Evolutionary conservation across 2,113 vertebrate species (phyloP).

Genomic region (Forbesichthys agassizii): DNA sequence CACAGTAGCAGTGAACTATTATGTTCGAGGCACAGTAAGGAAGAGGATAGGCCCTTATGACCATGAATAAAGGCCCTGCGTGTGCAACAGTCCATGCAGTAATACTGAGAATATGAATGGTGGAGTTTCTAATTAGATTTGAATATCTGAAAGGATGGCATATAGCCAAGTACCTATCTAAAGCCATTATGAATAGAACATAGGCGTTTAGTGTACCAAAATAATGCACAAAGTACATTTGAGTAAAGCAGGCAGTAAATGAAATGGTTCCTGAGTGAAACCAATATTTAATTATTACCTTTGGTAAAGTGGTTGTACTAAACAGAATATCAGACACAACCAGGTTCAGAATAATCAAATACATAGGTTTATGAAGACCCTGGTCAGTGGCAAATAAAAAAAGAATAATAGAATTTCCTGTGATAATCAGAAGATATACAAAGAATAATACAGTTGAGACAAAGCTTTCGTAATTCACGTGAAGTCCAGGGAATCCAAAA

Average conservation of each 20-base stretch:
- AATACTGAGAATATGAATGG: conserved; percentile 41
- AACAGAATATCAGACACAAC: conserved; percentile 46
- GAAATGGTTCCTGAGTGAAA: conserved; percentile 36
- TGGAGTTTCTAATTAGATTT: conserved; percentile 45
- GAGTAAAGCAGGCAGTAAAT: conserved; percentile 47
- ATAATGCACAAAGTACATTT: conserved; percentile 58
- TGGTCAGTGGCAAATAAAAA: conserved; percentile 25
- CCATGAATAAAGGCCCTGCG: conserved; percentile 7
- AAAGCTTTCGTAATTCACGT: too few species aligned
- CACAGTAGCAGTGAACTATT: conserved; percentile 68
- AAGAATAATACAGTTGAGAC: conserved; percentile 29
- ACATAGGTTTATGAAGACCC: conserved; percentile 51
- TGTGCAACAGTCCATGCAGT: conserved; percentile 37
- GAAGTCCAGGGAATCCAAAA: too few species aligned
- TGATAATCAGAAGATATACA: conserved; percentile 40
- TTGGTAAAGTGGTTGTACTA: conserved; percentile 53
- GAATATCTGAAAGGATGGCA: conserved; percentile 64
- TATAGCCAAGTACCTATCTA: conserved; percentile 66
- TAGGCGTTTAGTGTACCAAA: conserved; percentile 52
- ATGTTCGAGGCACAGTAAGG: conserved; percentile 64
- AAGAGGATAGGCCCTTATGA: conserved; percentile 60
- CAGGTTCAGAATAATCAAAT: conserved; percentile 48
- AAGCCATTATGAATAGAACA: conserved; percentile 63
- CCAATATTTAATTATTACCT: conserved; percentile 51
- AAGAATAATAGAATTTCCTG: conserved; percentile 38